These are phyloP conservation scores for Tethya wilhelma DNA, from an alignment of 37 sponge, comb jelly and placozoan species.

Conservation along the genomic window DNA sequence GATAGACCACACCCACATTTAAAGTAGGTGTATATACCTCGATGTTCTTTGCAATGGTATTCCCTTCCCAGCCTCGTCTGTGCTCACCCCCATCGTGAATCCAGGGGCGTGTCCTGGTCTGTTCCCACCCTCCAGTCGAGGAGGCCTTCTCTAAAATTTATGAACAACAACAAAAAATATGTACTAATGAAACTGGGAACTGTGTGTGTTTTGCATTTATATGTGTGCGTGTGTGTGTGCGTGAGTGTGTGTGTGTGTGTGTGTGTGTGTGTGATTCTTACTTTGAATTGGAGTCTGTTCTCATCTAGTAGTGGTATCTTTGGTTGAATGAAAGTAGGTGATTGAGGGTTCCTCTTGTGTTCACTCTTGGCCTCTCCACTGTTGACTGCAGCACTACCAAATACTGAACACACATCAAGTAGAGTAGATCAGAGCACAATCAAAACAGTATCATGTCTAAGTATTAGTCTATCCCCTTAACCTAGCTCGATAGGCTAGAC, in stretches of 20 bases:
- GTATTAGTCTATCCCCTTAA: not conserved
- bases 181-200: no score
- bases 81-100: no score
- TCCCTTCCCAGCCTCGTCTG: not conserved
- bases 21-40: not conserved
- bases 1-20: not conserved
- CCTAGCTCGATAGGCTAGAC: not conserved
- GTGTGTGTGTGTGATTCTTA: no score
- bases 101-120: no score
- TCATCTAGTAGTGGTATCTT: constrained; percentile 24
- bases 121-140: no score
- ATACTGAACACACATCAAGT: constrained; percentile 16
- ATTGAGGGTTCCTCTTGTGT: not conserved
- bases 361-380: constrained; percentile 16
- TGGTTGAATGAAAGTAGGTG: constrained; percentile 39
- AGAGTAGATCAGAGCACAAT: not conserved
- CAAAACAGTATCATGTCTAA: not conserved
- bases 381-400: constrained; percentile 2
- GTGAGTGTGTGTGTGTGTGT: no score
- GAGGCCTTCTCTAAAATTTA: no score
- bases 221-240: no score
- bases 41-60: constrained; percentile 10
- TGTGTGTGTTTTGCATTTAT: no score
- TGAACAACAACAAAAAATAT: no score
- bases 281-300: constrained; percentile 8